Conservation (phyloP, 1,140 invertebrate species). For the Anoplophora glabripennis region DNA sequence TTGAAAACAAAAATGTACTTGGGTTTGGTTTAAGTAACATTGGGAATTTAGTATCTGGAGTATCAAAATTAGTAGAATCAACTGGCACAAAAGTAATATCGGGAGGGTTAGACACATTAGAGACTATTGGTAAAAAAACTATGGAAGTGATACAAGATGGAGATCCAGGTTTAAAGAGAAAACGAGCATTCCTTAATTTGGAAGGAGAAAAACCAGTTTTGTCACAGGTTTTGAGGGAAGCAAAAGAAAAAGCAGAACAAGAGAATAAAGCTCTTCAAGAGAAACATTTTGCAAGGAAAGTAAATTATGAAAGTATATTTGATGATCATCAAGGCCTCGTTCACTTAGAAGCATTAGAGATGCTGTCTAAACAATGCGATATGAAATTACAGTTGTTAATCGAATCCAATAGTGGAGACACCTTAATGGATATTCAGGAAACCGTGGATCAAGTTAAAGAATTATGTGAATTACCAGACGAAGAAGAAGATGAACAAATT, state of each 20-base stretch:
- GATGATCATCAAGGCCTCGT: constrained; percentile 87
- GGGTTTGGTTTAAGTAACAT: constrained; percentile 62
- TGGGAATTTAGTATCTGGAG: constrained; percentile 64
- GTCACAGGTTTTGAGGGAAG: constrained; percentile 74
- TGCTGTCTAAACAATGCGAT: constrained; percentile 79
- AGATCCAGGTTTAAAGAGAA: constrained; percentile 82
- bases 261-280: constrained; percentile 63
- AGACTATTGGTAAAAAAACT: constrained; percentile 90
- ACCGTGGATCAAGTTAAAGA: constrained; percentile 76
- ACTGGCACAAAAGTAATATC: constrained; percentile 71
- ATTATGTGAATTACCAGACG: constrained; percentile 70
- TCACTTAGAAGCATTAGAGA: constrained; percentile 85
- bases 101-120: constrained; percentile 83
- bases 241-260: constrained; percentile 74
- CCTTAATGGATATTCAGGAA: constrained; percentile 68
- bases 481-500: constrained; percentile 61
- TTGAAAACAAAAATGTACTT: constrained; percentile 6
- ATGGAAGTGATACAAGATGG: constrained; percentile 89
- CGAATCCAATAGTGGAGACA: constrained; percentile 54
- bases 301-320: constrained; percentile 79
- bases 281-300: constrained; percentile 58
- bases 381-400: constrained; percentile 64
- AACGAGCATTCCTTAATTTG: constrained; percentile 69
- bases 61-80: constrained; percentile 66
- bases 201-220: constrained; percentile 59